phyloP scores from a whole-genome alignment of 2,113 vertebrate genomes.

The Pangasianodon gigas region DNA sequence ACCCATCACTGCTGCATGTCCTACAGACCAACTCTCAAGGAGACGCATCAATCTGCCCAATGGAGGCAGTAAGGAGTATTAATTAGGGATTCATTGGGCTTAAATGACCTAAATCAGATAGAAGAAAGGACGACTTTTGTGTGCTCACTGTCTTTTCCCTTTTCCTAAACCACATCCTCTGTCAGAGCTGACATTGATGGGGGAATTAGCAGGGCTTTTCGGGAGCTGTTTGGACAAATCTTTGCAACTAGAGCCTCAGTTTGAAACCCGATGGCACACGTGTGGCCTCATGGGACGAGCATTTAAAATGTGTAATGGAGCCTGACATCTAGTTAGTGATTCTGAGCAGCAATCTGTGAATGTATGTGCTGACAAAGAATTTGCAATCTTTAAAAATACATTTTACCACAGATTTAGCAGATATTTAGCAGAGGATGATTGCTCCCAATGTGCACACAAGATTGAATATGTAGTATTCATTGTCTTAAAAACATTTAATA shows the following conservation, averaged over 20 bases:
- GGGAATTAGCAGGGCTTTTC: conserved; percentile 39
- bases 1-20: conserved; percentile 63
- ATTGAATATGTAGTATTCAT: not conserved
- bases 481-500: not conserved
- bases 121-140: conserved; percentile 67
- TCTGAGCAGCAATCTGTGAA: conserved; percentile 22
- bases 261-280: conserved; percentile 36
- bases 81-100: conserved; percentile 81
- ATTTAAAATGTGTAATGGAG: conserved; percentile 36
- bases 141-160: conserved; percentile 17
- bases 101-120: conserved; percentile 82
- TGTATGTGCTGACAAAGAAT: conserved; percentile 1
- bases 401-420: not conserved
- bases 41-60: conserved; percentile 80
- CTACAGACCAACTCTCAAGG: conserved; percentile 79
- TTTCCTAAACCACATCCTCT: conserved; percentile 18
- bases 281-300: conserved; percentile 21
- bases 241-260: conserved; percentile 35
- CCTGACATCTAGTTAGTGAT: conserved; percentile 28
- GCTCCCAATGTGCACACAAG: not conserved
- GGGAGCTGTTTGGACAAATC: conserved; percentile 39
- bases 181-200: conserved; percentile 35
- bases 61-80: conserved; percentile 74
- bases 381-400: too few relatives aligned
- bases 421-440: not conserved